Conservation (phyloP, 1,140 invertebrate species). For the Megalopta genalis region DNA sequence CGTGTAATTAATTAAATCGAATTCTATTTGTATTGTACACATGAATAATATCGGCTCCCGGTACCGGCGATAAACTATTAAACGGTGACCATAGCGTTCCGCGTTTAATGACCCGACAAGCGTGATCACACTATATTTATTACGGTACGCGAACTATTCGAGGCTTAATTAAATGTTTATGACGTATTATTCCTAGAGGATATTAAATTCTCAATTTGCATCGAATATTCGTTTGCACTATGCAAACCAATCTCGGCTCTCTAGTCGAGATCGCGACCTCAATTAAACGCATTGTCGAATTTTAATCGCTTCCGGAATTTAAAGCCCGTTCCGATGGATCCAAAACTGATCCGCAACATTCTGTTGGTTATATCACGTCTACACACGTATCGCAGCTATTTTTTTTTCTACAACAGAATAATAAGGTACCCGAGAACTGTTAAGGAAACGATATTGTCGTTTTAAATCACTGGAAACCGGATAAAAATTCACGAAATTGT, state of each 20-base stretch:
- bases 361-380: no score
- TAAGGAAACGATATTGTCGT: no score
- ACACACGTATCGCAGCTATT: neutral
- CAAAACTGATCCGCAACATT: neutral
- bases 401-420: neutral
- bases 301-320: constrained; percentile 19
- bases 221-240: constrained; percentile 41
- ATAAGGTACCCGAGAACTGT: no score
- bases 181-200: constrained; percentile 46
- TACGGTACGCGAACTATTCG: constrained; percentile 49
- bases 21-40: constrained; percentile 30
- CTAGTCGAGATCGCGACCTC: neutral
- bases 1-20: constrained; percentile 24
- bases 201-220: constrained; percentile 44
- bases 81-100: constrained; percentile 56
- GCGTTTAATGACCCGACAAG: constrained; percentile 54
- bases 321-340: neutral
- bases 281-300: constrained; percentile 11
- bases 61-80: constrained; percentile 55
- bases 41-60: constrained; percentile 43
- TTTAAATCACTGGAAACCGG: no score
- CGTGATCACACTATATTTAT: constrained; percentile 56
- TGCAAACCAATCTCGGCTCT: constrained; percentile 31
- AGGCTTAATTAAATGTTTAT: constrained; percentile 61
- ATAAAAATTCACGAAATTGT: no score